A percentile compares a stretch with the other conserved stretches of the same genome.
These are phyloP conservation scores for Catharus ustulatus DNA, from an alignment of 2,797 vertebrate genomes.

Conservation along the genomic window DNA sequence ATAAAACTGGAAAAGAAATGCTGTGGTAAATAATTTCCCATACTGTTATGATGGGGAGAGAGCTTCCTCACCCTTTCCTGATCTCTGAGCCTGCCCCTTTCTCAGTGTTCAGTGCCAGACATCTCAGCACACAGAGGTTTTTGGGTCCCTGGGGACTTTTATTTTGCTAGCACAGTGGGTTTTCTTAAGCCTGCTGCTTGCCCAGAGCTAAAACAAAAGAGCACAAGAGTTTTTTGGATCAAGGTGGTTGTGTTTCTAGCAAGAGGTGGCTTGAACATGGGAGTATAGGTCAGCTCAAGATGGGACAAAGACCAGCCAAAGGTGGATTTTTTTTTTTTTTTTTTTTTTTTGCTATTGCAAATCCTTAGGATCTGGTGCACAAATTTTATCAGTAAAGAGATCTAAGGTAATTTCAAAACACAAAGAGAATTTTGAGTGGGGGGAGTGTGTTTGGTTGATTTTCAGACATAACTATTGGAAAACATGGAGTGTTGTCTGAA, in stretches of 20 bases:
- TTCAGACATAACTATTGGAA: not conserved
- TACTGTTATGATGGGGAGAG: not conserved
- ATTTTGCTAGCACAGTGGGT: not conserved
- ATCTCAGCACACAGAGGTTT: not conserved
- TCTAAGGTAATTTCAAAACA: not conserved
- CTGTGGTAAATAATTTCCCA: not conserved
- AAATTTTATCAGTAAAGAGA: not conserved
- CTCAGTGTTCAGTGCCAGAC: not conserved
- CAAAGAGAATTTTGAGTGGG: not conserved
- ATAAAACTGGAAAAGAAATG: not conserved
- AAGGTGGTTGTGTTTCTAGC: not conserved
- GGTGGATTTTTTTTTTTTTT: too few species aligned
- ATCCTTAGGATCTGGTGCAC: not conserved
- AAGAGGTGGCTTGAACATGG: not conserved
- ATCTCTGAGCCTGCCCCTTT: not conserved
- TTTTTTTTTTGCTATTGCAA: not conserved
- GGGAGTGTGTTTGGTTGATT: not conserved
- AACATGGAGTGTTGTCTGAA: not conserved
- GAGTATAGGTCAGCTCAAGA: not conserved
- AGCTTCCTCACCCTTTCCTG: not conserved
- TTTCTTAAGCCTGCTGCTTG: not conserved
- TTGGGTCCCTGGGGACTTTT: not conserved
- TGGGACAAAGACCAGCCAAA: not conserved
- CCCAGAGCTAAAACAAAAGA: not conserved
- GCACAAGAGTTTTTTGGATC: not conserved